phyloP scores from a whole-genome alignment of 2,113 vertebrate genomes.

The Colistium nudipinnis region DNA sequence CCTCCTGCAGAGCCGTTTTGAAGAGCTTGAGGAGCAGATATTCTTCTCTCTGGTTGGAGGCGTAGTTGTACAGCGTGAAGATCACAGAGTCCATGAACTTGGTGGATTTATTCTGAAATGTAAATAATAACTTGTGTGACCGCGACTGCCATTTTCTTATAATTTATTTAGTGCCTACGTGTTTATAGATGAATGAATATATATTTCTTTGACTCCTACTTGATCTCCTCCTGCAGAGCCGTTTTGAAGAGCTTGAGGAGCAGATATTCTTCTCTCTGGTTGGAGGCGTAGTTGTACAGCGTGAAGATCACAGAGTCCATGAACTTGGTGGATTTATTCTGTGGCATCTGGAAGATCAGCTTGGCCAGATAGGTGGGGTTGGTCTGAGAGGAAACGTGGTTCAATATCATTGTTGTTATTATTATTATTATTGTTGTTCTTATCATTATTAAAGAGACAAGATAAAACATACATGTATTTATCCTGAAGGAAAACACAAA shows the following conservation, averaged over 20 bases:
- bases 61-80: slow-evolving; percentile 98
- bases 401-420: not conserved
- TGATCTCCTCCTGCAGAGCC: slow-evolving; percentile 96
- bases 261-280: slow-evolving; percentile 96
- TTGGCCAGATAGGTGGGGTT: slow-evolving; percentile 98
- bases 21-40: slow-evolving; percentile 96
- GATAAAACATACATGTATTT: no score
- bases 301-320: slow-evolving; percentile 99
- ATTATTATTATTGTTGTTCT: no score
- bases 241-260: slow-evolving; percentile 96
- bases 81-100: slow-evolving; percentile 99
- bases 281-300: slow-evolving; percentile 97
- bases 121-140: no score
- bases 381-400: slow-evolving; percentile 80
- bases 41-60: slow-evolving; percentile 96
- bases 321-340: slow-evolving; percentile 98
- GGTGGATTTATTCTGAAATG: slow-evolving; percentile 98
- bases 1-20: slow-evolving; percentile 95
- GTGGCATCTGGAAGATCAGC: slow-evolving; percentile 99
- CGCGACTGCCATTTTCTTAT: no score
- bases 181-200: no score
- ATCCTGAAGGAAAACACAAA: no score
- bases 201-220: slow-evolving; percentile 86
- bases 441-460: no score
- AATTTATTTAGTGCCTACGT: no score